Conservation (phyloP, 92 coral and sea anemone species). For the Phenganax stokvisi region DNA sequence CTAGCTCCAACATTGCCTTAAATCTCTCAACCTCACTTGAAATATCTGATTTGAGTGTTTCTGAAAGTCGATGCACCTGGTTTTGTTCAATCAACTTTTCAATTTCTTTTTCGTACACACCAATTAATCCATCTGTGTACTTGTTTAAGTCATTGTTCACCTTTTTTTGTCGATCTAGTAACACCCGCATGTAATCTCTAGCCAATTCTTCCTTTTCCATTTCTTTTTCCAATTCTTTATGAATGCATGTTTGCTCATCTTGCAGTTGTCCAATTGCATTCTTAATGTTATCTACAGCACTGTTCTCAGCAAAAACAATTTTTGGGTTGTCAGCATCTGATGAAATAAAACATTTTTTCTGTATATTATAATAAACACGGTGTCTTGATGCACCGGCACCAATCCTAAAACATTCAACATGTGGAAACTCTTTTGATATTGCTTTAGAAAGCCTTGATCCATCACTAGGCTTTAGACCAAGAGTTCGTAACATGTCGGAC, state of each 20-base stretch:
- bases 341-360: not conserved
- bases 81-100: conserved; percentile 3
- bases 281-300: not conserved
- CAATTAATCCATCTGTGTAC: not conserved
- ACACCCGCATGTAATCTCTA: not conserved
- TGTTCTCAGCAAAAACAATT: conserved; percentile 13
- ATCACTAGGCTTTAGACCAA: not conserved
- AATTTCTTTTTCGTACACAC: not conserved
- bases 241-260: not conserved
- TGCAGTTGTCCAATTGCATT: conserved; percentile 12
- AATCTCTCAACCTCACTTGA: not conserved
- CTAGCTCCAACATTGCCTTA: not conserved
- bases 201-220: conserved; percentile 10
- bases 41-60: not conserved
- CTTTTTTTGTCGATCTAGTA: not conserved
- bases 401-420: not conserved
- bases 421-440: conserved; percentile 5
- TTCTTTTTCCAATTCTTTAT: conserved; percentile 11
- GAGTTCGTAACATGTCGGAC: not conserved
- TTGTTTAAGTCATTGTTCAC: not conserved
- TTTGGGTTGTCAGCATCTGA: not conserved
- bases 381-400: not conserved
- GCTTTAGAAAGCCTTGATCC: not conserved
- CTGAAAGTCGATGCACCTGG: not conserved
- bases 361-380: not conserved